Evolutionary conservation across 2,797 vertebrate species (phyloP).

Genomic region (Buphagus erythrorhynchus): DNA sequence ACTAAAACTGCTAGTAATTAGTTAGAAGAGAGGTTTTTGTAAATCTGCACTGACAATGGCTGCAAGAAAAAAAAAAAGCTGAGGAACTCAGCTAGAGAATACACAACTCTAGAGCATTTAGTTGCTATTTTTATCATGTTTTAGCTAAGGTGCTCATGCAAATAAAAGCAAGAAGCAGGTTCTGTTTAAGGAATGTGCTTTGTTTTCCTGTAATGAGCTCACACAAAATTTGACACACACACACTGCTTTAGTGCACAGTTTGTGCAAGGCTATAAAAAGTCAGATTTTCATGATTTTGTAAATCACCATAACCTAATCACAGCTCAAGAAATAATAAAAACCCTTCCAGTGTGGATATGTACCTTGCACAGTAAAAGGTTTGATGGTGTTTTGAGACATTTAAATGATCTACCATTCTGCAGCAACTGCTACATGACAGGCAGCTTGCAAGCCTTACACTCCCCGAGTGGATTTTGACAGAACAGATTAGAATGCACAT

Average conservation of each 20-base stretch:
- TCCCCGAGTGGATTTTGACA: neutral
- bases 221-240: neutral
- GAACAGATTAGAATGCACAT: neutral
- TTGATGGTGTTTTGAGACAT: neutral
- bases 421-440: neutral
- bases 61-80: neutral
- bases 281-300: neutral
- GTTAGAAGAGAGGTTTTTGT: neutral
- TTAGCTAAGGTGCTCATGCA: neutral
- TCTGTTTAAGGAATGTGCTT: neutral
- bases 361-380: neutral
- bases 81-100: neutral
- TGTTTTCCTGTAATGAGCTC: neutral
- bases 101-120: neutral
- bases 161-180: neutral
- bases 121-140: constrained; percentile 18
- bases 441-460: neutral
- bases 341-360: neutral
- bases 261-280: neutral
- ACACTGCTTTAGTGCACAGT: neutral
- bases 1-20: neutral
- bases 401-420: neutral
- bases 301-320: neutral
- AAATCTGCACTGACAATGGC: neutral
- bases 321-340: neutral